Evolutionary conservation across 2,888 invertebrate species (phyloP), one percentile per base, ranked within the genome.

Genomic region (Ditula angustiorana): DNA sequence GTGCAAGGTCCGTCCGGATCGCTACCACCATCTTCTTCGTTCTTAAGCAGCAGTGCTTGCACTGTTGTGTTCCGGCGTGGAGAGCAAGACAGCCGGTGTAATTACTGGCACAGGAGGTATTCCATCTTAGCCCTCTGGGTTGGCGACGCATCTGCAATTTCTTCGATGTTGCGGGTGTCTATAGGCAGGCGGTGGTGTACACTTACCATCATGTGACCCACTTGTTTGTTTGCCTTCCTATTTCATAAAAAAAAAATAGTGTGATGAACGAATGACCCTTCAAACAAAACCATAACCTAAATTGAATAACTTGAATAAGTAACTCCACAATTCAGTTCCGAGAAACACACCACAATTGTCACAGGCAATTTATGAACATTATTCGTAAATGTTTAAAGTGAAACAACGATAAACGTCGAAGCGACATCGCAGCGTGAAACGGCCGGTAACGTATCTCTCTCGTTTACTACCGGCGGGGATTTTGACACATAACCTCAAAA

Each of bases 401-500:
- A 66, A 66, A 66, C 61, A 66, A 64, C 63, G 58, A 61, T 55
- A 55, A 56, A 56, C 47, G 24, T 49, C 55, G 61, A 49, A 53
- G 61, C 52, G 69, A 69, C 66, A 53, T 44, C 69, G 44, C 69
- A 69, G 69, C 69, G 57, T 69, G 69, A 62, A 52, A 33, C 55
- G 41, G 57, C 56, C 58, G 49, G 41, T 63, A 63, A 68, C 61
- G 61, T 30, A 68, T 68, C 61, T 58, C 33, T 58, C 41, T 64
- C 67, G 64, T 69, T 69, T 67, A 57, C 59, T 67, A 63, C 61
- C 49, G 61, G 58, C 66, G 61, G 55, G 56, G 61, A 64, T 64
- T 67, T 67, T 67, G 68, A 69, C 67, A 69, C 52, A 64, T 64
- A 67, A 69, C 63, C 67, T 68, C 46, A 55, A 67, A 66, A 47